Percentiles rank a stretch among this genome's conserved stretches.
Conservation (phyloP, 2,888 invertebrate genomes). For the Hololepta plana region DNA sequence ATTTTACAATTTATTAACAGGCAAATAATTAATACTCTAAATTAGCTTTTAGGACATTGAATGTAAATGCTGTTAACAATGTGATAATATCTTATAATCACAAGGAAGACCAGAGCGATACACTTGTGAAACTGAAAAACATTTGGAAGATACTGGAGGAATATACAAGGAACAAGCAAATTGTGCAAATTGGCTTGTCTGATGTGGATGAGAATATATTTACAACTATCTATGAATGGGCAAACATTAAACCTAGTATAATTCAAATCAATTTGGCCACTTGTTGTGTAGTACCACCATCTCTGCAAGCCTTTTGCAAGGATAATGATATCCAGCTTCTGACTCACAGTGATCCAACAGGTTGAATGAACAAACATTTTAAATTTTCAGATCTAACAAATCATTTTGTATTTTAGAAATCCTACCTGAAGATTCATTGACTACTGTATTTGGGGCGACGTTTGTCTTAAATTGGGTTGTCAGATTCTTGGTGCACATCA, state of each 20-base stretch:
- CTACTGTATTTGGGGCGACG: conserved; percentile 34
- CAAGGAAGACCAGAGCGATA: conserved; percentile 18
- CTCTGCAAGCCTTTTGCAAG: conserved; percentile 76
- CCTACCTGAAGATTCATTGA: conserved; percentile 34
- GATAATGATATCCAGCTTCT: conserved; percentile 81
- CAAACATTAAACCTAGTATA: conserved; percentile 65
- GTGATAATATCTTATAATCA: conserved; percentile 65
- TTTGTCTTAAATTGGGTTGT: conserved; percentile 55
- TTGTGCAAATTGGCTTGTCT: conserved; percentile 64
- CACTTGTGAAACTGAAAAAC: conserved; percentile 45
- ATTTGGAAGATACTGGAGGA: conserved; percentile 66
- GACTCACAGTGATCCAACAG: conserved; percentile 87
- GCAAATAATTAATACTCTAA: conserved; percentile 13
- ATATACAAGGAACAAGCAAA: conserved; percentile 41
- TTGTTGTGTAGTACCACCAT: conserved; percentile 87
- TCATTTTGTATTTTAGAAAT: conserved; percentile 28
- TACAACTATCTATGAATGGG: conserved; percentile 55
- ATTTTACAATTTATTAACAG: not conserved
- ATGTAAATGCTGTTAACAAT: conserved; percentile 59
- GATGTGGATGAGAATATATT: conserved; percentile 76
- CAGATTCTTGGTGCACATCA: conserved; percentile 76
- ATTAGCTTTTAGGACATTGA: conserved; percentile 52
- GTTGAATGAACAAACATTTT: conserved; percentile 33
- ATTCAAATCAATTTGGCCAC: conserved; percentile 85
- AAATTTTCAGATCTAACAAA: not conserved